A percentile compares a stretch with the other conserved stretches of the same genome.
Evolutionary conservation across 30 jellyfish, hydroid and myxozoan species (phyloP).

Genomic region (Phacellophora camtschatica): DNA sequence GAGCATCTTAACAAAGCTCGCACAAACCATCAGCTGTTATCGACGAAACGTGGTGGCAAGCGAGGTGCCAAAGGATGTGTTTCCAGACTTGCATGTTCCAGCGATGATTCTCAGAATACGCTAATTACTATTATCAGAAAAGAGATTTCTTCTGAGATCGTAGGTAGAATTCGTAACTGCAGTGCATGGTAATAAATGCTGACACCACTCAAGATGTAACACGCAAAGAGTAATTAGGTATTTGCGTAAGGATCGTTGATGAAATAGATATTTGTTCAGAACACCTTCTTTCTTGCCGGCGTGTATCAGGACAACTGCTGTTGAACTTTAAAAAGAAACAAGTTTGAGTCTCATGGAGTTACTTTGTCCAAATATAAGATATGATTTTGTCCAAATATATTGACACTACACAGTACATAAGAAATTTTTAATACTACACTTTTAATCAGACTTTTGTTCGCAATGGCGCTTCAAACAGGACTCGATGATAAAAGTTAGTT

Average conservation of each 20-base stretch:
- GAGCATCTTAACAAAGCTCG: no score
- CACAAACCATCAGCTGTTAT: no score
- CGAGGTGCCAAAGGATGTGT: slow-evolving; percentile 37
- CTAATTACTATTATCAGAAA: slow-evolving; percentile 26
- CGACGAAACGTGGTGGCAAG: neutral
- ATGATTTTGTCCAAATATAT: no score
- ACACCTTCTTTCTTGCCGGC: slow-evolving; percentile 8
- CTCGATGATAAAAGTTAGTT: no score
- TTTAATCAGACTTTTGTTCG: no score
- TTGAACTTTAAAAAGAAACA: no score
- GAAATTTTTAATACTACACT: no score
- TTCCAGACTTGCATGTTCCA: slow-evolving; percentile 9
- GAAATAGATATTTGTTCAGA: slow-evolving; percentile 7
- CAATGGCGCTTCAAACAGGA: no score
- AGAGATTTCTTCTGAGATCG: neutral
- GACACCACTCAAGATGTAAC: slow-evolving; percentile 38
- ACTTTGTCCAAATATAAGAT: no score
- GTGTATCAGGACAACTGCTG: slow-evolving; percentile 46
- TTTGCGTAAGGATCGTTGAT: slow-evolving; percentile 22
- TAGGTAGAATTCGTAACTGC: neutral
- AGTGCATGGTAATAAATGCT: slow-evolving; percentile 28
- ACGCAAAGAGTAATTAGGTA: slow-evolving; percentile 9
- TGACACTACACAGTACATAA: no score
- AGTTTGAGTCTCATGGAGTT: no score
- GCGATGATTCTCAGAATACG: slow-evolving; percentile 4